A percentile compares a stretch with the other conserved stretches of the same genome.
These are phyloP conservation scores for Hypsibius dujardini DNA, from an alignment of 1,140 invertebrate species.

Conservation along the genomic window DNA sequence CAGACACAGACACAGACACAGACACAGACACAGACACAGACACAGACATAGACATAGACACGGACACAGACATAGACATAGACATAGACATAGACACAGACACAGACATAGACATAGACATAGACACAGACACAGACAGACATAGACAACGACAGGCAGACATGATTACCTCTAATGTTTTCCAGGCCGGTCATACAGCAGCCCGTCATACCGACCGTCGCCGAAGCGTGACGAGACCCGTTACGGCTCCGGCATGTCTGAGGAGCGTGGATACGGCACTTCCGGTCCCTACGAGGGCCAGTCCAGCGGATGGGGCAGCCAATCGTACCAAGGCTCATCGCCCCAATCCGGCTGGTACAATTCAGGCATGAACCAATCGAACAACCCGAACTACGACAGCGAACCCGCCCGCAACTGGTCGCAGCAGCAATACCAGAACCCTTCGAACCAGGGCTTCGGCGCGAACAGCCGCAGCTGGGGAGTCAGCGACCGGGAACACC, in stretches of 20 bases:
- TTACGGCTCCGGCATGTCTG: not conserved
- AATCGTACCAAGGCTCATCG: not conserved
- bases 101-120: too few species aligned
- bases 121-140: too few species aligned
- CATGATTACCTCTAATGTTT: not conserved
- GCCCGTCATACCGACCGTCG: not conserved
- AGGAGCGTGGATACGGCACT: not conserved
- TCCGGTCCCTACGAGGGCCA: not conserved
- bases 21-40: too few species aligned
- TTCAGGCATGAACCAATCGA: not conserved
- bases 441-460: too few species aligned
- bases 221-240: not conserved
- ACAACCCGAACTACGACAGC: not conserved
- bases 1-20: too few species aligned
- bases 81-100: too few species aligned
- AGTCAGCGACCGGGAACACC: too few species aligned
- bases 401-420: not conserved
- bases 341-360: not conserved
- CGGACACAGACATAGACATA: too few species aligned
- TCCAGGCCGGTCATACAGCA: not conserved
- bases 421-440: too few species aligned
- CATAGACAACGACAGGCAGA: too few species aligned
- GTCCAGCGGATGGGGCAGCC: not conserved
- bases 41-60: too few species aligned
- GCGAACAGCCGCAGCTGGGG: too few species aligned